Evolutionary conservation across 2,797 vertebrate genomes (phyloP), one percentile per base, ranked within the genome.

Genomic region (Pantherophis vulpinus): DNA sequence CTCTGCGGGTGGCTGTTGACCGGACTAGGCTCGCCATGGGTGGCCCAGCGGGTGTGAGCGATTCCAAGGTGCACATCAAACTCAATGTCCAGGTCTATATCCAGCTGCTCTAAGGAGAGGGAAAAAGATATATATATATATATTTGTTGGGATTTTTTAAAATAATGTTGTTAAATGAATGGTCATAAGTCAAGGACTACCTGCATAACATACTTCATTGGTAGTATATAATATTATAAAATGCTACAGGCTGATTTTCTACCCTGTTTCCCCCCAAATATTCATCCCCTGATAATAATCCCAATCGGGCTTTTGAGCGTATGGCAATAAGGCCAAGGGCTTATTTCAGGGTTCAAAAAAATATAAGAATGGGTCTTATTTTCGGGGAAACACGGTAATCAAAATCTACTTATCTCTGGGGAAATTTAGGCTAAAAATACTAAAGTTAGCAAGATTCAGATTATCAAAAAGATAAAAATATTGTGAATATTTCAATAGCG

Each of bases 31-130:
- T 96, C 99, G 0, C 99, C 99, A 0, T 99, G 99, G 7, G 99
- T 99, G 88, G 99, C 99, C 99, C 99, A 99, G 94, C 99, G 99
- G 14, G 99, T 99, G 96, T 99, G 99, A 92, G 99, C 99, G 1
- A 99, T 99, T 61, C 99, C 99, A 29, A 99, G 97, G 95, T 99
- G 99, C 10, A 99, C 98, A 13, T 99, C 99, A 93, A 99, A 99
- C 97, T 99, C 99, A 87, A 99, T 98, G 88, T 99, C 99, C 60
- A 99, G 97, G 97, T 99, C 99, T 79, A 99, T 95, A 96, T 99
- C 98, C 95, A 99, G 98, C 97, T 99, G 99, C 93, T 99, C 99
- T 99, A 96, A 87, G 96, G 83, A 95, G 86, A 70, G 29, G 12
- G n/a, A 2, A 58, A 4, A 12, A 56, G 23, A 88, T 6, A 42